Base-by-base conservation (phyloP, 2,113 vertebrate genomes). In the Sinocyclocheilus anshuiensis region DNA sequence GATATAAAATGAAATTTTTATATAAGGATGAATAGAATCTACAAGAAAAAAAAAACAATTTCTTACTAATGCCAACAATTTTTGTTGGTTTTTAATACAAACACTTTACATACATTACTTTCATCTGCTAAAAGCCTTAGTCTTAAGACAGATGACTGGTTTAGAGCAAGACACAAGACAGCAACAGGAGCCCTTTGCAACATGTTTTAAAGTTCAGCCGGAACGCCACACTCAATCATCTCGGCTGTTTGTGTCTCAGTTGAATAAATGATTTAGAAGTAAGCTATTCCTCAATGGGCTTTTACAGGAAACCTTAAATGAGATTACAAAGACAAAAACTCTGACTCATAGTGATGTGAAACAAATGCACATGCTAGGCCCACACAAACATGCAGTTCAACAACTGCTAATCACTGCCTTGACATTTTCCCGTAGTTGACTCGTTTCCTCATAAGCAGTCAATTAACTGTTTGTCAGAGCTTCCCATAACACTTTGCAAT, bases 281-380 rank as follows among this genome's bases (percentile, higher is more conserved):
- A 65, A 24, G n/a, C 39, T 20, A 16, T 45, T 81, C 59, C 59
- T 81, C 39, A 50, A 67, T 81, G n/a, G 79, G n/a, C 59, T 50
- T 67, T 67, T 67, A 81, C 79, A 20, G 79, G 24, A 81, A 81
- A 81, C 59, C 39, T 1, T 67, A 81, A 45, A 67, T 81, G 39
- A 67, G 61, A 80, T 63, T 63, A 80, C 39, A 48, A 67, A 81
- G 61, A 67, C n/a, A 2, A 81, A 67, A 81, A 8, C 79, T 2
- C n/a, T 81, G 79, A 81, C 79, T 81, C 79, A 81, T 26, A 7
- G 39, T 81, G 61, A 81, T 48, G 59, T 45, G 59, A 81, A 67
- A 65, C 79, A 61, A 79, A 61, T 22, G 33, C 33, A 67, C 79
- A 65, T 24, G 33, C 6, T 36, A 24, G 45, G 20, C 39, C 39